Conservation (phyloP, 2,113 vertebrate species). For the Empidonax traillii region DNA sequence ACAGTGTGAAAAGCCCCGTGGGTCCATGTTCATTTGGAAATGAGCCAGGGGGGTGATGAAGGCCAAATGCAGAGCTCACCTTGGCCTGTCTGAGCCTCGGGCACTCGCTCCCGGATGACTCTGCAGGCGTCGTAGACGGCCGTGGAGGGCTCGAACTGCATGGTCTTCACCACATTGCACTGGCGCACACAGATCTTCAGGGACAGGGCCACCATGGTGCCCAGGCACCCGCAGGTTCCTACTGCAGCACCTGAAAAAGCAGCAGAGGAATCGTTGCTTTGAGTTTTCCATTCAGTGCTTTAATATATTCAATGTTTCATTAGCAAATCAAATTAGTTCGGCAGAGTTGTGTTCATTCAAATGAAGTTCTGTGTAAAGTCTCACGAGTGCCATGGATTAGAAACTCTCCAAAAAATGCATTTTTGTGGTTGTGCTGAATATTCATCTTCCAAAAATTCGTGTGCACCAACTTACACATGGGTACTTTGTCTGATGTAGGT, state of each 20-base stretch:
- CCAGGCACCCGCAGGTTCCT: slow-evolving; percentile 30
- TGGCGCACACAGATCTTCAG: slow-evolving; percentile 99
- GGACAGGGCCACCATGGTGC: slow-evolving; percentile 94
- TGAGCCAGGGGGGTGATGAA: not conserved
- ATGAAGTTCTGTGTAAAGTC: not conserved
- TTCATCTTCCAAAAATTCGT: not conserved
- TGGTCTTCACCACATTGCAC: slow-evolving; percentile 98
- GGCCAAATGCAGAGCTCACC: slow-evolving; percentile 64
- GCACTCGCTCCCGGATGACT: slow-evolving; percentile 92
- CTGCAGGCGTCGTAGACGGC: slow-evolving; percentile 95
- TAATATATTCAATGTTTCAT: not conserved
- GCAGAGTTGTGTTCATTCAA: not conserved
- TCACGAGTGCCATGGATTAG: not conserved
- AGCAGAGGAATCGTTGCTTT: not conserved
- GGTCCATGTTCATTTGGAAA: not conserved
- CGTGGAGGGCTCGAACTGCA: slow-evolving; percentile 97
- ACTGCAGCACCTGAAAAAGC: slow-evolving; percentile 57
- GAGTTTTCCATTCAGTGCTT: not conserved
- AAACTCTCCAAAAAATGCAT: not conserved
- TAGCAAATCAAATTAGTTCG: not conserved
- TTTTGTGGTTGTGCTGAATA: not conserved
- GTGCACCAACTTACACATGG: not conserved
- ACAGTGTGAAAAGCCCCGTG: fast-evolving
- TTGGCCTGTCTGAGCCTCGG: slow-evolving; percentile 94
- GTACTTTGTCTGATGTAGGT: not conserved